phyloP scores from a whole-genome alignment of 2,797 vertebrate species.

The Molothrus ater region DNA sequence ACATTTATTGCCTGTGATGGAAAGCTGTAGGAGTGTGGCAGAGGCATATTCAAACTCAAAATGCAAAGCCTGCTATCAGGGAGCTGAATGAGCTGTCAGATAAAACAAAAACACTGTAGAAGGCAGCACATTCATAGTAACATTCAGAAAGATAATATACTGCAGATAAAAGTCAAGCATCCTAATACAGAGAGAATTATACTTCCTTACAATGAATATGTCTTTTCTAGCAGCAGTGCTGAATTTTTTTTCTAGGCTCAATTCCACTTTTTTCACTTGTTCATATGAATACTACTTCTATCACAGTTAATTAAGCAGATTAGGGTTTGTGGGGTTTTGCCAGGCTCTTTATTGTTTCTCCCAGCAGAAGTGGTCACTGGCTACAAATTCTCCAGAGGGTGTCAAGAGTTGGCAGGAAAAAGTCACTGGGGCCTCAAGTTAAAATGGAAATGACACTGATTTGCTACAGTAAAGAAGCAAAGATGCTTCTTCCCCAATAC shows the following conservation, averaged over 20 bases:
- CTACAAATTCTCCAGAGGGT: neutral
- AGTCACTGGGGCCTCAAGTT: rapidly evolving
- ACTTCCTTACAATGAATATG: neutral
- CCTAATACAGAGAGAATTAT: neutral
- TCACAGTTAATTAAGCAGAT: neutral
- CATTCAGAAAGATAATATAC: neutral
- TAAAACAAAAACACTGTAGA: neutral
- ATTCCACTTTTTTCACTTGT: neutral
- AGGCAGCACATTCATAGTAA: neutral
- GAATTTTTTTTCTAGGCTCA: neutral
- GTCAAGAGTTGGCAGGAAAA: neutral
- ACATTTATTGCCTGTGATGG: neutral
- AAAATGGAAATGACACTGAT: neutral
- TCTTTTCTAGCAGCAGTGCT: neutral
- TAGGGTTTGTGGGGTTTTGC: neutral
- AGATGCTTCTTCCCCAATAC: neutral
- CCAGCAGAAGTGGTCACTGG: neutral
- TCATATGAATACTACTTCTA: neutral
- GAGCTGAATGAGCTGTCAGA: neutral
- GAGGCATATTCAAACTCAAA: neutral
- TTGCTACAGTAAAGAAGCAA: neutral
- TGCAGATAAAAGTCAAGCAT: neutral
- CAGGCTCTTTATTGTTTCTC: neutral
- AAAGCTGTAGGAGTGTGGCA: neutral
- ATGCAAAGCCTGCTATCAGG: neutral